phyloP scores from a whole-genome alignment of 2,888 invertebrate species.

The Athalia circularis region DNA sequence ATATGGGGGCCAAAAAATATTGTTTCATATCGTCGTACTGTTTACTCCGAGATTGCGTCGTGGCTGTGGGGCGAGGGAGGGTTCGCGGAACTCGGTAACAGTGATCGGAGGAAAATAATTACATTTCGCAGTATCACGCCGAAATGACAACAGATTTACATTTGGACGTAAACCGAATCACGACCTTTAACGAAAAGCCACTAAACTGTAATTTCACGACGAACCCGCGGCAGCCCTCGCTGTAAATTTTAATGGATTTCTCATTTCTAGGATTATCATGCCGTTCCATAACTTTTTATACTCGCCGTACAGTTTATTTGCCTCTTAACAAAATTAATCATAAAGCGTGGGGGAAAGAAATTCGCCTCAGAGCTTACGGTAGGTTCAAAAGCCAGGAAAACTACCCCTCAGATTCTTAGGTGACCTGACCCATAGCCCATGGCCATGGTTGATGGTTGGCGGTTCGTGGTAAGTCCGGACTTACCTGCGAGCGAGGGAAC shows the following conservation, averaged over 20 bases:
- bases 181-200: conserved; percentile 40
- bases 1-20: conserved; percentile 8
- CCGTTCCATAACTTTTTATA: conserved; percentile 43
- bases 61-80: not conserved
- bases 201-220: conserved; percentile 31
- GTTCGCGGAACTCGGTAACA: conserved; percentile 16
- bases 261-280: conserved; percentile 39
- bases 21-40: not conserved
- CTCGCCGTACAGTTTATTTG: conserved; percentile 36
- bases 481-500: conserved; percentile 21
- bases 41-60: not conserved
- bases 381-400: not conserved
- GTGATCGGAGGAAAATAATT: conserved; percentile 21
- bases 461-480: conserved; percentile 35
- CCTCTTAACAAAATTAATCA: conserved; percentile 44
- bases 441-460: conserved; percentile 28
- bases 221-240: conserved; percentile 23
- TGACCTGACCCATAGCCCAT: conserved; percentile 19
- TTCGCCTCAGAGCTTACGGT: conserved; percentile 15
- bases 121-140: conserved; percentile 14
- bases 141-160: conserved; percentile 40
- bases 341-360: conserved; percentile 16
- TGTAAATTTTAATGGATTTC: conserved; percentile 41
- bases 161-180: conserved; percentile 40
- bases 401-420: conserved; percentile 14